Evolutionary conservation across 2,113 vertebrate genomes (phyloP).

Genomic region (Larimichthys crocea): DNA sequence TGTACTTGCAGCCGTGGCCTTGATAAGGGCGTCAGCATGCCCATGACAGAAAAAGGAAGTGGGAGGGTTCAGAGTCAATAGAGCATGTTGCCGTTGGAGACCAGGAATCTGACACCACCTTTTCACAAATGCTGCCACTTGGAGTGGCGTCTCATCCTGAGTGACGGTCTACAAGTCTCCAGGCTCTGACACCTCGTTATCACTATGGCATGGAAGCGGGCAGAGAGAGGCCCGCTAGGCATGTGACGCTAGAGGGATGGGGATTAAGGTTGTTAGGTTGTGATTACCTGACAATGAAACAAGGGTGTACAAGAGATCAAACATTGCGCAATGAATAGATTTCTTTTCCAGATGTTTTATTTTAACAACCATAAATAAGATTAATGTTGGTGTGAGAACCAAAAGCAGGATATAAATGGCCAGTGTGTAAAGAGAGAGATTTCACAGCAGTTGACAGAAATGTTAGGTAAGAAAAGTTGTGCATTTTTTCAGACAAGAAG

Average conservation of each 20-base stretch:
- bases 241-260: constrained; percentile 79
- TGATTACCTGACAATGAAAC: constrained; percentile 63
- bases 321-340: constrained; percentile 19
- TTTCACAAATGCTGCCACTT: constrained; percentile 80
- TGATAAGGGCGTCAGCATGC: constrained; percentile 70
- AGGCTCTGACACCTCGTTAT: constrained; percentile 93
- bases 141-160: constrained; percentile 82
- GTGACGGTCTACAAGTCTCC: constrained; percentile 87
- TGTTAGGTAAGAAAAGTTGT: constrained; percentile 29
- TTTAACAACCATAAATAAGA: constrained; percentile 44
- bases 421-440: constrained; percentile 22
- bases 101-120: constrained; percentile 85
- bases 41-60: constrained; percentile 72
- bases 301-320: constrained; percentile 17
- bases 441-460: constrained; percentile 51
- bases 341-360: constrained; percentile 53
- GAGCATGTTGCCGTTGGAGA: constrained; percentile 67
- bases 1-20: constrained; percentile 57
- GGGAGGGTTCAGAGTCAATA: constrained; percentile 69
- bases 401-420: constrained; percentile 46
- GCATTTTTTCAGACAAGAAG: constrained; percentile 24
- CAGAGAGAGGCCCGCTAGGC: constrained; percentile 81
- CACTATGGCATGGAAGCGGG: constrained; percentile 74
- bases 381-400: constrained; percentile 42
- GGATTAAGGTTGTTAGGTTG: constrained; percentile 66